Evolutionary conservation across 2,888 invertebrate species (phyloP), one percentile per base, ranked within the genome.

Genomic region (Autographa pulchrina): DNA sequence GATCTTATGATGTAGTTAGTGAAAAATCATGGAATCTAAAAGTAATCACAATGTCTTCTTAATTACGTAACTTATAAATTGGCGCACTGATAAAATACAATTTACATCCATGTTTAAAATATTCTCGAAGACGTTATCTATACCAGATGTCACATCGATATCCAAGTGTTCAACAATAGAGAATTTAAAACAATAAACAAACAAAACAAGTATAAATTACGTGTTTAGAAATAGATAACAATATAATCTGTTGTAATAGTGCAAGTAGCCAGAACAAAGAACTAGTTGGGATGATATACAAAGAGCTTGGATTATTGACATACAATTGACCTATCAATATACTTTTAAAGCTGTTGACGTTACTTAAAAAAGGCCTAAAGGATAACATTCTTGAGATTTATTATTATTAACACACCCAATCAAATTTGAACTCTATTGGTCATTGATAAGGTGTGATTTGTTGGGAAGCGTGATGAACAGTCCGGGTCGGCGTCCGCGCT

Each of bases 401-500:
- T 52, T 54, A 70, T 62, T 59, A 20, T 52, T 54, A 70, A 65
- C 58, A 14, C 48, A 52, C 52, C 25, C 62, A 74, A 75, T 68
- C 70, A 32, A 84, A 77, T 77, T 68, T 72, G 69, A 77, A 80
- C 80, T 72, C 72, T 84, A 82, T 71, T 74, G 20, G 64, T 72
- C 25, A 52, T 56, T 65, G 64, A 76, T 75, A 81, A 32, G 65
- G 74, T 73, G 61, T 76, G 72, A 80, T 78, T 78, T 75, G 67
- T 77, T 65, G 48, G 63, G 73, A 74, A 74, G 64, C 56, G 25
- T 58, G 43, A 38, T 35, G 58, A 69, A 59, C 68, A 69, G 79
- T 65, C 72, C 88, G 87, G 92, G 93, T 92, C 91, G 88, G 89
- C 89, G 92, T 83, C 93, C 94, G 91, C 92, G 91, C 90, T 90